Percentiles rank a stretch among this genome's conserved stretches.
phyloP scores from a whole-genome alignment of 2,888 invertebrate species.

The Ligdia adustata region DNA sequence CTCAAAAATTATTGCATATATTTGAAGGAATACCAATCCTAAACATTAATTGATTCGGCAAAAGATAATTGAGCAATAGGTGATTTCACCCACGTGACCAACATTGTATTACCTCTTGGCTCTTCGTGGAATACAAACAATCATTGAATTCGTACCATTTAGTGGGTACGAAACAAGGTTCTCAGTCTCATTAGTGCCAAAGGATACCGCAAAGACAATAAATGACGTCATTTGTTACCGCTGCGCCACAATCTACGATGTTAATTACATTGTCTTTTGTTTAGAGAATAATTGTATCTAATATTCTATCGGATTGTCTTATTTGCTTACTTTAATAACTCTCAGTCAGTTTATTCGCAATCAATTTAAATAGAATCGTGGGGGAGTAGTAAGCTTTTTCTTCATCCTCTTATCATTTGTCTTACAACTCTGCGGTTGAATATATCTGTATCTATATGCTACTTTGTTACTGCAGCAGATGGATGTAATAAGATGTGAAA shows the following conservation, averaged over 20 bases:
- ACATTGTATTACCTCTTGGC: background rate
- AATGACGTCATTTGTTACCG: conserved; percentile 55
- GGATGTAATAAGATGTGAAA: conserved; percentile 30
- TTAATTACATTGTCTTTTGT: conserved; percentile 47
- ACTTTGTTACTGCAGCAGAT: conserved; percentile 10
- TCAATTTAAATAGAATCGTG: conserved; percentile 47
- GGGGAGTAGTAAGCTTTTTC: conserved; percentile 39
- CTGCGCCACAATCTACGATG: conserved; percentile 50
- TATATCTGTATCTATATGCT: conserved; percentile 21
- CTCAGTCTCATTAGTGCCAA: conserved; percentile 53
- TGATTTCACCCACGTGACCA: background rate
- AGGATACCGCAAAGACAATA: conserved; percentile 51
- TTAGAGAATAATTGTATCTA: conserved; percentile 42
- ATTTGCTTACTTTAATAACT: conserved; percentile 33
- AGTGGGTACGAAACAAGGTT: conserved; percentile 46
- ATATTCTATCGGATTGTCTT: conserved; percentile 39
- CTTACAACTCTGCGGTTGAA: conserved; percentile 37
- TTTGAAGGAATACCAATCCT: too few species aligned
- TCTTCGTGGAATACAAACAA: conserved; percentile 10
- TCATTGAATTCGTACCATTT: conserved; percentile 45
- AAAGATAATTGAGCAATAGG: too few species aligned
- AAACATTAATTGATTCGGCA: too few species aligned
- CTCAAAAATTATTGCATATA: too few species aligned
- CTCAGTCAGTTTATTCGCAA: conserved; percentile 39
- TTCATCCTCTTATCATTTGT: conserved; percentile 48